phyloP scores from a whole-genome alignment of 2,797 vertebrate genomes.

The Setipinna tenuifilis region DNA sequence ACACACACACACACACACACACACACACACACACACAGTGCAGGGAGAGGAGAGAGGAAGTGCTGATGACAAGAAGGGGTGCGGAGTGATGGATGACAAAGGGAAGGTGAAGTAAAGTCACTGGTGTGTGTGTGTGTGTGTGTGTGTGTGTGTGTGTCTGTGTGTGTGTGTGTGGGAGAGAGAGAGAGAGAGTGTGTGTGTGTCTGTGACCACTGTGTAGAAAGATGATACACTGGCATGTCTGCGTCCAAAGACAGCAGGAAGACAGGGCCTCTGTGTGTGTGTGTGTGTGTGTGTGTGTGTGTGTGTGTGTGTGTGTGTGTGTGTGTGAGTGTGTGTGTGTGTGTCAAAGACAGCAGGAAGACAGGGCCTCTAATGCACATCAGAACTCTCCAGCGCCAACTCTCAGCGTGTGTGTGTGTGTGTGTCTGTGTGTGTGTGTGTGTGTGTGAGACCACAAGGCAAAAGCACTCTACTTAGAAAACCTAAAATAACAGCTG shows the following conservation, averaged over 20 bases:
- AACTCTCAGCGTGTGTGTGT: constrained; percentile 56
- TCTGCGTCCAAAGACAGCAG: not conserved
- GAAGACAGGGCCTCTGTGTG: constrained; percentile 28
- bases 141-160: no score
- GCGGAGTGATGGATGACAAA: constrained; percentile 1
- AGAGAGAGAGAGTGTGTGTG: not conserved
- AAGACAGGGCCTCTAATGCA: not conserved
- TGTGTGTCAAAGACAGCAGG: not conserved
- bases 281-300: constrained; percentile 60
- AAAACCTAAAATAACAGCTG: not conserved
- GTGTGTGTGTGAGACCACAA: constrained; percentile 53
- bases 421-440: constrained; percentile 49
- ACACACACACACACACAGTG: not conserved
- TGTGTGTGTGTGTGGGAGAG: no score
- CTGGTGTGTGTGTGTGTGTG: no score
- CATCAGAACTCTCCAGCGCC: not conserved
- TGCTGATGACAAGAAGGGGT: not conserved
- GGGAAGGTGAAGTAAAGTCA: not conserved
- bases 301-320: constrained; percentile 57
- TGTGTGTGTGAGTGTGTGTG: no score
- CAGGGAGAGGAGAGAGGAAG: not conserved
- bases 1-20: constrained; percentile 10
- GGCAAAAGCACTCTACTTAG: not conserved
- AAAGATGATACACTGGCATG: not conserved
- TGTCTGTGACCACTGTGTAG: not conserved